Percentiles rank a stretch among this genome's conserved stretches.
Conservation (phyloP, 2,113 vertebrate species). For the Accipiter virgatus region DNA sequence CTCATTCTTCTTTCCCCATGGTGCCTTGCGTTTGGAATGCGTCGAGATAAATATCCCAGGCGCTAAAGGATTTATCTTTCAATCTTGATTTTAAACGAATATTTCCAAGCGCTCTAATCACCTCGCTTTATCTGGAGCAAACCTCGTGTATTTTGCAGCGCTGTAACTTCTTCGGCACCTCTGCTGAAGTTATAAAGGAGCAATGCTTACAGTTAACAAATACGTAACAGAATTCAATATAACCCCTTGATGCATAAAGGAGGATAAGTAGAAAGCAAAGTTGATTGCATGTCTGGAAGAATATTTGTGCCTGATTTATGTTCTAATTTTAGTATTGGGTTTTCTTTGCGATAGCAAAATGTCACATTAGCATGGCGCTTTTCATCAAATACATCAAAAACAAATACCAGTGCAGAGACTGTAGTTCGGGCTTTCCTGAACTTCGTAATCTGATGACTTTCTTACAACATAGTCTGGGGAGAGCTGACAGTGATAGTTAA, state of each 20-base stretch:
- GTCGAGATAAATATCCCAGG: not conserved
- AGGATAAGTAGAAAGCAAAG: constrained; percentile 52
- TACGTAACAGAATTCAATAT: not conserved
- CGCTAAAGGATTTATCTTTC: constrained; percentile 32
- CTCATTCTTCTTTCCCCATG: not conserved
- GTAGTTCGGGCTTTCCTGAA: not conserved
- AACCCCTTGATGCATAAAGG: constrained; percentile 10
- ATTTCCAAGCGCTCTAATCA: not conserved
- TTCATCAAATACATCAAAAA: constrained; percentile 4
- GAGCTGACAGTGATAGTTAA: accelerated
- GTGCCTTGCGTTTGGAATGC: not conserved
- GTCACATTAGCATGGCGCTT: constrained; percentile 73
- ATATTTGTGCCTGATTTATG: constrained; percentile 73
- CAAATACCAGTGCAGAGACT: not conserved
- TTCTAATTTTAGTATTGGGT: constrained; percentile 68
- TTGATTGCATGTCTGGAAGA: constrained; percentile 61
- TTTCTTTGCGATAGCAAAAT: constrained; percentile 65
- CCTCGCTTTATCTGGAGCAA: not conserved
- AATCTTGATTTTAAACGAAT: constrained; percentile 33
- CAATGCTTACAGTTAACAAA: not conserved
- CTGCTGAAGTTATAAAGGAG: not conserved
- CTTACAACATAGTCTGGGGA: not conserved
- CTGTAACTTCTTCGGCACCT: not conserved
- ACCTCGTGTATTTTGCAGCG: not conserved
- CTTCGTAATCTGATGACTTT: not conserved